These are phyloP conservation scores for Diabrotica virgifera DNA, from an alignment of 1,140 invertebrate species.

Conservation along the genomic window DNA sequence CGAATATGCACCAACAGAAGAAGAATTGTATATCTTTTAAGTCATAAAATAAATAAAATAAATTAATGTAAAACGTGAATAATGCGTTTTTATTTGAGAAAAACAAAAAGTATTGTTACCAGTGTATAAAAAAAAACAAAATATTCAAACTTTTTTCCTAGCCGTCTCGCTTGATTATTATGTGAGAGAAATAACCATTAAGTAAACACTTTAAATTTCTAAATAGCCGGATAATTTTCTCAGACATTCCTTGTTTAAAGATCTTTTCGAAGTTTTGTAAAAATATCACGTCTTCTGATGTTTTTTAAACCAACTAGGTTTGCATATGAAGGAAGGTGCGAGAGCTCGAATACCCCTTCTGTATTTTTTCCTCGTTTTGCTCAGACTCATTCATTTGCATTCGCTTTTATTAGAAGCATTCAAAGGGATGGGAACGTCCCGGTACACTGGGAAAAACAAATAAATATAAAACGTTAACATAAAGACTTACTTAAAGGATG, in stretches of 20 bases:
- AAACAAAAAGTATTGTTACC: too few species aligned
- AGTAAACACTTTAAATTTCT: background rate
- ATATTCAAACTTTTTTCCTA: too few species aligned
- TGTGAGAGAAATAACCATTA: background rate
- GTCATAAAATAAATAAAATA: too few species aligned
- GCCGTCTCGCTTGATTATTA: background rate
- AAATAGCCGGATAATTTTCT: background rate
- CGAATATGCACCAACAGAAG: too few species aligned
- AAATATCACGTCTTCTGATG: constrained; percentile 16
- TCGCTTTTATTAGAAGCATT: constrained; percentile 31
- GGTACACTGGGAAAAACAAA: background rate
- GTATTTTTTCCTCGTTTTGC: constrained; percentile 30
- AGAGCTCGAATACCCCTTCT: constrained; percentile 28
- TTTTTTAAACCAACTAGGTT: constrained; percentile 9
- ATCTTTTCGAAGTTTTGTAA: constrained; percentile 7
- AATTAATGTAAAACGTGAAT: too few species aligned
- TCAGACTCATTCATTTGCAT: constrained; percentile 35
- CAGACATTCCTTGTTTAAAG: background rate
- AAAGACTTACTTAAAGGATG: too few species aligned
- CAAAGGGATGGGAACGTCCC: background rate
- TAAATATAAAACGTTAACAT: background rate
- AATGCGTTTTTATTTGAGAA: too few species aligned
- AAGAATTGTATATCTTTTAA: too few species aligned
- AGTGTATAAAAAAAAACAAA: too few species aligned
- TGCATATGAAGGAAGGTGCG: constrained; percentile 16